Base-by-base conservation (phyloP, 2,113 vertebrate species). In the Electrona antarctica region DNA sequence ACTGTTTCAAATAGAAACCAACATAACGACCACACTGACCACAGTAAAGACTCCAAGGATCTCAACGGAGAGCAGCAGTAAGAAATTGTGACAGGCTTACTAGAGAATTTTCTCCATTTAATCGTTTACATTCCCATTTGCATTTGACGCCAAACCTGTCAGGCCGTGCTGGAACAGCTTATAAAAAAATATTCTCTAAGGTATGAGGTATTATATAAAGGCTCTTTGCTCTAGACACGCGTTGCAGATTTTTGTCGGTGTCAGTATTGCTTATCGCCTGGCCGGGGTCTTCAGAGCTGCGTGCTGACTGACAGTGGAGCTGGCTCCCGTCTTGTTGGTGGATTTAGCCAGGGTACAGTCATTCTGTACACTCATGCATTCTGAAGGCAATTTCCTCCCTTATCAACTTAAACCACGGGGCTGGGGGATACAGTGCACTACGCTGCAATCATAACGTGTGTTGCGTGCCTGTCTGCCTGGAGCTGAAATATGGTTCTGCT, bases 401-500 rank as follows among this genome's bases (percentile, higher is more conserved):
- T 54, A 64, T 74, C 55, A 50, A 55, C 57, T 48, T 8, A 59
- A 61, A 41, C 33, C 28, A 60, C 64, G 49, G 49, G 33, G 50
- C 51, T 21, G 28, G 13, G 60, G 74, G 70, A 73, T 46, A 55
- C 73, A 59, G 67, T 14, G 13, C 21, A 52, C 71, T 60, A 54
- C 54, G 13, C 68, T 61, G n/a, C 64, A 65, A 79, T 82, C 63
- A 74, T 14, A 13, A 64, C 49, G 69, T 76, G 54, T 71, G 64
- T 54, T 54, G 73, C 28, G 41, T 46, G 21, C 54, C 64, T 67
- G 60, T 69, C 60, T 28, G 64, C 50, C 77, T 74, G 62, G 41
- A 77, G 71, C 71, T 54, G 60, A 82, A 85, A 81, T 78, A 82
- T 82, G 80, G 33, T 85, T 90, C 73, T 77, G 78, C 72, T 89